Percentiles rank a stretch among this genome's conserved stretches.
Evolutionary conservation across 2,888 invertebrate genomes (phyloP).

Genomic region (Peribatodes rhomboidaria): DNA sequence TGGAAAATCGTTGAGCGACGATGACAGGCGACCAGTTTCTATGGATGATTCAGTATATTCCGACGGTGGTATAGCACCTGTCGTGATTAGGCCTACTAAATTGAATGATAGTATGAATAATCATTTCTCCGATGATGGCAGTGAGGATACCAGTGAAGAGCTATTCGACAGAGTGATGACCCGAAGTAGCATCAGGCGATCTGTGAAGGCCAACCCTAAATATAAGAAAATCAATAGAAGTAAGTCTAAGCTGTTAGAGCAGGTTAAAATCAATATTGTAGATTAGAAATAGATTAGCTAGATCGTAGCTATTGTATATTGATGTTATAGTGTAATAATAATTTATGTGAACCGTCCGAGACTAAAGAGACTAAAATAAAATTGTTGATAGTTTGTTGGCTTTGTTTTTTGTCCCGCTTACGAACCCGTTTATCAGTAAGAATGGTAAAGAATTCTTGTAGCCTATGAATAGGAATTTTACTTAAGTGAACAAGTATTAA

Average conservation of each 20-base stretch:
- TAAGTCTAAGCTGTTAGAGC: conserved; percentile 80
- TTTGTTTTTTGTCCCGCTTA: conserved; percentile 14
- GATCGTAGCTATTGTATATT: conserved; percentile 8
- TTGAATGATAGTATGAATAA: conserved; percentile 82
- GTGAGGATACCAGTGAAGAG: conserved; percentile 83
- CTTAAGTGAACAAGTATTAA: neutral
- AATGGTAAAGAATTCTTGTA: conserved; percentile 2
- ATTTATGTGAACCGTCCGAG: conserved; percentile 24
- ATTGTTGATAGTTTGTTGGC: conserved; percentile 22
- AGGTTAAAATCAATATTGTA: conserved; percentile 78
- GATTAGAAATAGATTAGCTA: conserved; percentile 56
- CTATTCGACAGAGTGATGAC: conserved; percentile 81
- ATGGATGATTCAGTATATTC: conserved; percentile 67
- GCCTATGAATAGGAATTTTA: conserved; percentile 1
- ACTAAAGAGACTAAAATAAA: conserved; percentile 20
- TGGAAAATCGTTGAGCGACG: conserved; percentile 74
- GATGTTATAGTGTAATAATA: conserved; percentile 24
- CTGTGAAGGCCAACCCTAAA: conserved; percentile 83
- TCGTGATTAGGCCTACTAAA: conserved; percentile 69
- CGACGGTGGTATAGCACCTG: conserved; percentile 66
- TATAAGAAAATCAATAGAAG: conserved; percentile 81
- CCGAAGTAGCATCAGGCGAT: conserved; percentile 77
- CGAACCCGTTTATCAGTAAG: conserved; percentile 23
- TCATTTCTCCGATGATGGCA: conserved; percentile 82
- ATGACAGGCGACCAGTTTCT: conserved; percentile 60